Conservation (phyloP, 1,140 invertebrate genomes). For the Drosophila triauraria region DNA sequence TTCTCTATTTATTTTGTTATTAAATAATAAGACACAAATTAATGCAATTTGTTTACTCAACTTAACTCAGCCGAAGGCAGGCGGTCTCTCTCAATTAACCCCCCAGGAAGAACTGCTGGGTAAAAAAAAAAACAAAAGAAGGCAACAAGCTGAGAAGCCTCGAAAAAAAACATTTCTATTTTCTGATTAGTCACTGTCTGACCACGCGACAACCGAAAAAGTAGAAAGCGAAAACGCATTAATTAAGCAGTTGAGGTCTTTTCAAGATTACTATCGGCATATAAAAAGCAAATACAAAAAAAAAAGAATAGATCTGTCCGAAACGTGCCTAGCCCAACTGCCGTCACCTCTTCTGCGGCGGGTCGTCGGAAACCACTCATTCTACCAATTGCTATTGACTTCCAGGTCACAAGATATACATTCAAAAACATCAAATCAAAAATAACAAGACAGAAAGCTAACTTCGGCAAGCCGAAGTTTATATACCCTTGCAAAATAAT, state of each 20-base stretch:
- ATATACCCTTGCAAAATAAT: too few relatives aligned
- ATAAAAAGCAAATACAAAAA: slow-evolving; percentile 30
- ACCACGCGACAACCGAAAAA: slow-evolving; percentile 66
- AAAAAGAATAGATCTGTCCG: slow-evolving; percentile 39
- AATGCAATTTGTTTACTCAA: slow-evolving; percentile 77
- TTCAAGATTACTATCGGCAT: slow-evolving; percentile 55
- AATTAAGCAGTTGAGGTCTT: slow-evolving; percentile 65
- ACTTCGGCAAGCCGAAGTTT: too few relatives aligned
- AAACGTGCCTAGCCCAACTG: slow-evolving; percentile 66
- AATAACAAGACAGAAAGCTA: background rate
- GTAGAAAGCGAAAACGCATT: slow-evolving; percentile 73
- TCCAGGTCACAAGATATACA: slow-evolving; percentile 36
- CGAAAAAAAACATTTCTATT: slow-evolving; percentile 34
- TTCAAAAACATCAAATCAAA: background rate
- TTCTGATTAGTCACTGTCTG: slow-evolving; percentile 77
- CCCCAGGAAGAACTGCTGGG: slow-evolving; percentile 48
- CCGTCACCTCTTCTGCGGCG: slow-evolving; percentile 37
- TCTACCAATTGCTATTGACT: slow-evolving; percentile 40
- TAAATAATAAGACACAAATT: slow-evolving; percentile 84
- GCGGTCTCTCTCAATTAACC: slow-evolving; percentile 63
- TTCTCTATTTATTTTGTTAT: slow-evolving; percentile 81
- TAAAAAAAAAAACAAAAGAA: slow-evolving; percentile 34
- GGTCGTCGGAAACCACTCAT: slow-evolving; percentile 5
- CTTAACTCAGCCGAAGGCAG: slow-evolving; percentile 30
- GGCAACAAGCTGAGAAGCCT: slow-evolving; percentile 21